Conservation (phyloP, 1,140 invertebrate genomes). For the Cotesia glomerata region DNA sequence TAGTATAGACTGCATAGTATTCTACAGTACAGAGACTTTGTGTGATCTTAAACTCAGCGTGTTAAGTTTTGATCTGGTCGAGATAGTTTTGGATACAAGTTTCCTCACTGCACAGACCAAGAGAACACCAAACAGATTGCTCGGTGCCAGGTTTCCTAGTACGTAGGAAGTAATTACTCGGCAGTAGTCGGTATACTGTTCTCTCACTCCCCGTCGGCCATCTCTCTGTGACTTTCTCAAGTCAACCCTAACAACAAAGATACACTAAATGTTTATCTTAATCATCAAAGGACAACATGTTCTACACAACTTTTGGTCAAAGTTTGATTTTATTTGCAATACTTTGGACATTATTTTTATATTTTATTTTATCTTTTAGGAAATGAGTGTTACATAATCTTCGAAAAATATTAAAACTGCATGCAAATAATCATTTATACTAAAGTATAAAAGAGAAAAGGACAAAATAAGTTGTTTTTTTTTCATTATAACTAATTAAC, state of each 20-base stretch:
- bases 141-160: constrained; percentile 12
- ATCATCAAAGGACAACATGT: neutral
- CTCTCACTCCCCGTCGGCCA: neutral
- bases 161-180: constrained; percentile 29
- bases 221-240: neutral
- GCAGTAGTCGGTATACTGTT: neutral
- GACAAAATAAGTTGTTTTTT: too few species aligned
- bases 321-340: too few species aligned
- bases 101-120: constrained; percentile 1
- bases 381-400: too few species aligned
- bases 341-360: neutral
- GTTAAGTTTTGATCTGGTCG: constrained; percentile 18
- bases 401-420: too few species aligned
- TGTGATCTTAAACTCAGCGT: constrained; percentile 13
- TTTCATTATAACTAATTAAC: too few species aligned
- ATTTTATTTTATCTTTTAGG: too few species aligned
- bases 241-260: neutral
- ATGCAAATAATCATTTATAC: too few species aligned
- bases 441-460: too few species aligned
- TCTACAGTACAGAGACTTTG: neutral
- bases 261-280: neutral
- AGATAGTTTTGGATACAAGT: constrained; percentile 14
- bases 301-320: too few species aligned
- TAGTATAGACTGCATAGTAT: neutral
- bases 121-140: constrained; percentile 20